These are phyloP conservation scores for Drosophila conformis DNA, from an alignment of 2,888 invertebrate species.

Conservation along the genomic window DNA sequence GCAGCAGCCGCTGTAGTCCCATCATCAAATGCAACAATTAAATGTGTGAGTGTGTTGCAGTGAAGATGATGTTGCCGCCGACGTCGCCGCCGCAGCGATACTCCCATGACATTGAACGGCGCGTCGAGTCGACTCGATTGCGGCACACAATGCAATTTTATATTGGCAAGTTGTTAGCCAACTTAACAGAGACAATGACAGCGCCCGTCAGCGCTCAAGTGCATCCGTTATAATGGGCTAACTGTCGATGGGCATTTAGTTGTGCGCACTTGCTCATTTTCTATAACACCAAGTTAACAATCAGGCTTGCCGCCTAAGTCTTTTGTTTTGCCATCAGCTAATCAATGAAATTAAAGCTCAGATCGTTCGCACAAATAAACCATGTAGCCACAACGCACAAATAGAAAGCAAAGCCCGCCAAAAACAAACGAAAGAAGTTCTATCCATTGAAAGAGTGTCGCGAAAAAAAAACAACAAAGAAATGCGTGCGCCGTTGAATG, in stretches of 20 bases:
- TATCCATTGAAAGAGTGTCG: conserved; percentile 55
- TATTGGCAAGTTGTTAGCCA: conserved; percentile 40
- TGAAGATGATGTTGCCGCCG: conserved; percentile 44
- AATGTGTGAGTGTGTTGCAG: conserved; percentile 48
- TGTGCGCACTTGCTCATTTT: conserved; percentile 28
- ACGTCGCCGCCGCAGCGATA: conserved; percentile 38
- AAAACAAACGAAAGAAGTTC: conserved; percentile 13
- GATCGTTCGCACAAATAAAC: conserved; percentile 44
- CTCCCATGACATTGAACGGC: conserved; percentile 81
- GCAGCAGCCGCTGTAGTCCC: conserved; percentile 11
- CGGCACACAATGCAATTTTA: conserved; percentile 58
- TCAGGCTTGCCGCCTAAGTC: conserved; percentile 51
- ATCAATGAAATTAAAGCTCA: conserved; percentile 57
- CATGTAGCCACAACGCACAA: conserved; percentile 54
- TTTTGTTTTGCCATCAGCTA: conserved; percentile 45
- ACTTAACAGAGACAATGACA: conserved; percentile 66
- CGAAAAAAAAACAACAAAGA: conserved; percentile 53
- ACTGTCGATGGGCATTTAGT: conserved; percentile 63
- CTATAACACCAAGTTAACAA: conserved; percentile 37
- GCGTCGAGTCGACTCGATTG: conserved; percentile 31
- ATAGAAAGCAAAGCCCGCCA: conserved; percentile 55
- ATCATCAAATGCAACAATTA: conserved; percentile 68
- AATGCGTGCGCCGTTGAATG: conserved; percentile 50
- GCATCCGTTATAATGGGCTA: conserved; percentile 74
- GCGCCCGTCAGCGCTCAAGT: conserved; percentile 67